These are phyloP conservation scores for Sinocyclocheilus anophthalmus DNA, from an alignment of 2,113 vertebrate genomes.

Conservation along the genomic window DNA sequence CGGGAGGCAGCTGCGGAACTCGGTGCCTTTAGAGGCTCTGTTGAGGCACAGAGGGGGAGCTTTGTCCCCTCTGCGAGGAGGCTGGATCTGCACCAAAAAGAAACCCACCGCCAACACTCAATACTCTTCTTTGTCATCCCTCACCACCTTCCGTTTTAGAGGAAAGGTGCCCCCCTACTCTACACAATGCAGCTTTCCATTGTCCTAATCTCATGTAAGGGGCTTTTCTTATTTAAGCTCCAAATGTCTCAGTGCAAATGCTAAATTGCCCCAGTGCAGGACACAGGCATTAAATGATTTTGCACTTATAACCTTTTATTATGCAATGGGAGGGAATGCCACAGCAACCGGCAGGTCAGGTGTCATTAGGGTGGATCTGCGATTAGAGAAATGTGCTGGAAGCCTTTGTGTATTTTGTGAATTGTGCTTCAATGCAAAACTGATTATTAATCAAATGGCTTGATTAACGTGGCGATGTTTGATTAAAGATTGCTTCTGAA, in stretches of 20 bases:
- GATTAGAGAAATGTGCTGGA: slow-evolving; percentile 45
- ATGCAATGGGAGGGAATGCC: slow-evolving; percentile 3
- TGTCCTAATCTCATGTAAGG: slow-evolving; percentile 47
- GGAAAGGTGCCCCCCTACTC: slow-evolving; percentile 49
- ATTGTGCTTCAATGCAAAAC: slow-evolving; percentile 45
- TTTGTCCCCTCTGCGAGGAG: slow-evolving; percentile 66
- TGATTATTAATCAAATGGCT: slow-evolving; percentile 47
- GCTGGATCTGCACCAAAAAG: slow-evolving; percentile 53
- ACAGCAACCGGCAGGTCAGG: slow-evolving; percentile 16
- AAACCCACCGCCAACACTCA: slow-evolving; percentile 53
- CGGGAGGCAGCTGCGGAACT: slow-evolving; percentile 73
- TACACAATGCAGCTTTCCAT: slow-evolving; percentile 56
- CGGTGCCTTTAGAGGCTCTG: slow-evolving; percentile 63
- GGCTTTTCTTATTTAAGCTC: slow-evolving; percentile 44
- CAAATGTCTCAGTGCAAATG: slow-evolving; percentile 38
- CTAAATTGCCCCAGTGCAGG: slow-evolving; percentile 24
- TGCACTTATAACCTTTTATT: slow-evolving; percentile 34
- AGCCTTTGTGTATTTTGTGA: slow-evolving; percentile 21
- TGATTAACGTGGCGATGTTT: slow-evolving; percentile 54
- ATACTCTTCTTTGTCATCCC: slow-evolving; percentile 53
- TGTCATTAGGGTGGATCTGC: slow-evolving; percentile 32
- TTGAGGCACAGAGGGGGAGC: slow-evolving; percentile 70
- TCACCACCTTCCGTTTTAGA: slow-evolving; percentile 48
- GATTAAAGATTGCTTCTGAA: slow-evolving; percentile 33
- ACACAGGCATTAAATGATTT: slow-evolving; percentile 35